A percentile compares a stretch with the other conserved stretches of the same genome.
These are phyloP conservation scores for Lynx canadensis DNA, from an alignment of 2,113 vertebrate species.

Conservation along the genomic window DNA sequence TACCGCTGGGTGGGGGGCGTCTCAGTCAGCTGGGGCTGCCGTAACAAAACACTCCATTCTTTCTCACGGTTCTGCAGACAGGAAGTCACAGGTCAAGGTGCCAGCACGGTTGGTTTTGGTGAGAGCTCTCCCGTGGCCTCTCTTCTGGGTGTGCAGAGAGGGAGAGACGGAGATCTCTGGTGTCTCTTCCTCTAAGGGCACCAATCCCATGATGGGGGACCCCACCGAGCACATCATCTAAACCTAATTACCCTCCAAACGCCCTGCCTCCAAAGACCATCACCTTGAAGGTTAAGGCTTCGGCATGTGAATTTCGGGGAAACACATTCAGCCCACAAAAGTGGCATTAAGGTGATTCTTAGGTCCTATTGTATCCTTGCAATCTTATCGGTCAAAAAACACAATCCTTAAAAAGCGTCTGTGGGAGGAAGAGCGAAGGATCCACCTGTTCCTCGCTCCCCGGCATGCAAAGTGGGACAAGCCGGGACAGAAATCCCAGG, in stretches of 20 bases:
- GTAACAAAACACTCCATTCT: not conserved
- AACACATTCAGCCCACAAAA: not conserved
- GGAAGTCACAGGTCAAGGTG: not conserved
- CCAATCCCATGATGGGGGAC: not conserved
- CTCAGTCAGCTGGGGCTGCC: not conserved
- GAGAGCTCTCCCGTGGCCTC: not conserved
- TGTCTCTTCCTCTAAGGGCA: not conserved
- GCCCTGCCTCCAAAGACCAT: not conserved
- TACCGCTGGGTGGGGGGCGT: not conserved
- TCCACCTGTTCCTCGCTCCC: fast-evolving
- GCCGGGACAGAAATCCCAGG: too few relatives aligned
- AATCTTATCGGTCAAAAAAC: not conserved
- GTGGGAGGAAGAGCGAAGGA: not conserved
- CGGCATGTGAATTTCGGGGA: not conserved
- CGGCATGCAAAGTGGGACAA: fast-evolving
- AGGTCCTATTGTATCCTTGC: not conserved
- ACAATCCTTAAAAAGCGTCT: not conserved
- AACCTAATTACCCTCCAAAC: not conserved
- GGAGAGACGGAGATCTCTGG: not conserved
- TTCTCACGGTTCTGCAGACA: too few relatives aligned
- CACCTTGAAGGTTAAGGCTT: too few relatives aligned
- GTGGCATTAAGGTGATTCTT: not conserved
- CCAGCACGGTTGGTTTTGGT: not conserved
- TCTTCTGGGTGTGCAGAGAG: not conserved
- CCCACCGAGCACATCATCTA: not conserved